phyloP scores from a whole-genome alignment of 1,140 invertebrate genomes.

The Tetranychus cinnabarinus region DNA sequence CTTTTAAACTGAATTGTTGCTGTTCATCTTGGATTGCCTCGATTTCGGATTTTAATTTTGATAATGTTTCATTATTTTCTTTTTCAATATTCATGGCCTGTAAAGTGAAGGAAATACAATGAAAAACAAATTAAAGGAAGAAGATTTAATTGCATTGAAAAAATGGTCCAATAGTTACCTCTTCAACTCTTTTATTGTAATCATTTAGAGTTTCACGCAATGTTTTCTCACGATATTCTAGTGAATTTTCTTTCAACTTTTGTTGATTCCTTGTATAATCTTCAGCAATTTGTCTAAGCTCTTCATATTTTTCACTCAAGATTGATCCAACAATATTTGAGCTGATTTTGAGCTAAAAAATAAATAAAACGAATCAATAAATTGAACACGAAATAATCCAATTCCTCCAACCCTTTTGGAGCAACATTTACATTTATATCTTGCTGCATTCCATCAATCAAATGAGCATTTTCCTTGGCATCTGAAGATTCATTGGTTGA shows the following conservation, averaged over 20 bases:
- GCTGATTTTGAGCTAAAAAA: not conserved
- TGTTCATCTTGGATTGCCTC: too few relatives aligned
- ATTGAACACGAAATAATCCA: too few relatives aligned
- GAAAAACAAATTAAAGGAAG: too few relatives aligned
- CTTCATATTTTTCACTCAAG: slow-evolving; percentile 7
- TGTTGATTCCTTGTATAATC: slow-evolving; percentile 4
- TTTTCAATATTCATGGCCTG: too few relatives aligned
- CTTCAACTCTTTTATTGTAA: too few relatives aligned
- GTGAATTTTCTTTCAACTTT: not conserved
- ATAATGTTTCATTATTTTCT: too few relatives aligned
- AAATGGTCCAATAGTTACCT: too few relatives aligned
- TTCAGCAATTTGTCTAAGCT: slow-evolving; percentile 6
- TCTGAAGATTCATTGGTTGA: not conserved
- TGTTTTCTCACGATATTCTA: not conserved
- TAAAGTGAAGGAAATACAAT: too few relatives aligned
- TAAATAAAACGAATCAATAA: not conserved
- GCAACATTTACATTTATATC: not conserved
- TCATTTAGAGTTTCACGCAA: too few relatives aligned
- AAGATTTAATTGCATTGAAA: too few relatives aligned
- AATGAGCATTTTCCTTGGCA: not conserved
- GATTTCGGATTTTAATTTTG: too few relatives aligned
- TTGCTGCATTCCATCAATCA: not conserved
- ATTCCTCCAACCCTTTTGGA: too few relatives aligned
- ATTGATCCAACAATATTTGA: slow-evolving; percentile 6
- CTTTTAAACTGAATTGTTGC: not conserved